phyloP scores from a whole-genome alignment of 2,888 invertebrate species.

The Tipula helvola region DNA sequence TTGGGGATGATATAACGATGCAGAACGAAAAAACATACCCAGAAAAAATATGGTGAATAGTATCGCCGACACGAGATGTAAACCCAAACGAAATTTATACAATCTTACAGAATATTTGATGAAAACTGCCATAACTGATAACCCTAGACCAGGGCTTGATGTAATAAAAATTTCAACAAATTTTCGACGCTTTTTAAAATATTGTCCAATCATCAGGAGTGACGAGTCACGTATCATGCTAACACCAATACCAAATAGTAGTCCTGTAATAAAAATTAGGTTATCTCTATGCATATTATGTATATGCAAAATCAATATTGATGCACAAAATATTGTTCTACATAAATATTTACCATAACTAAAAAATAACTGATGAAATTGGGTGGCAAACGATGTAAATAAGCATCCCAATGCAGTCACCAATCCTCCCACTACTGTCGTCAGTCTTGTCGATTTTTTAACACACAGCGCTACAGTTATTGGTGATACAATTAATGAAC shows the following conservation, averaged over 20 bases:
- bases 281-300: neutral
- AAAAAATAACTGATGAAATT: slow-evolving; percentile 80
- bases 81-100: slow-evolving; percentile 38
- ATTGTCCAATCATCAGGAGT: slow-evolving; percentile 80
- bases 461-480: slow-evolving; percentile 74
- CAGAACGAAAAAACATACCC: slow-evolving; percentile 77
- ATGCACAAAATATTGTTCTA: too few species aligned
- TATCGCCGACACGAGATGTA: slow-evolving; percentile 72
- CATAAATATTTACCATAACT: slow-evolving; percentile 47
- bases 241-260: slow-evolving; percentile 65
- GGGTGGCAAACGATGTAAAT: slow-evolving; percentile 79
- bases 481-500: slow-evolving; percentile 68
- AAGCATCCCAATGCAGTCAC: slow-evolving; percentile 76
- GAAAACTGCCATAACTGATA: slow-evolving; percentile 70
- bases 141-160: slow-evolving; percentile 73
- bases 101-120: slow-evolving; percentile 54
- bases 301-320: too few species aligned
- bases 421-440: slow-evolving; percentile 75
- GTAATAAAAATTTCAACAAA: slow-evolving; percentile 79
- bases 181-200: slow-evolving; percentile 73
- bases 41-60: slow-evolving; percentile 72
- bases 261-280: slow-evolving; percentile 31
- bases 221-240: slow-evolving; percentile 76
- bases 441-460: slow-evolving; percentile 71
- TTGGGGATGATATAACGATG: slow-evolving; percentile 78